These are phyloP conservation scores for Drosophila incognita DNA, from an alignment of 2,888 invertebrate species.

Conservation along the genomic window DNA sequence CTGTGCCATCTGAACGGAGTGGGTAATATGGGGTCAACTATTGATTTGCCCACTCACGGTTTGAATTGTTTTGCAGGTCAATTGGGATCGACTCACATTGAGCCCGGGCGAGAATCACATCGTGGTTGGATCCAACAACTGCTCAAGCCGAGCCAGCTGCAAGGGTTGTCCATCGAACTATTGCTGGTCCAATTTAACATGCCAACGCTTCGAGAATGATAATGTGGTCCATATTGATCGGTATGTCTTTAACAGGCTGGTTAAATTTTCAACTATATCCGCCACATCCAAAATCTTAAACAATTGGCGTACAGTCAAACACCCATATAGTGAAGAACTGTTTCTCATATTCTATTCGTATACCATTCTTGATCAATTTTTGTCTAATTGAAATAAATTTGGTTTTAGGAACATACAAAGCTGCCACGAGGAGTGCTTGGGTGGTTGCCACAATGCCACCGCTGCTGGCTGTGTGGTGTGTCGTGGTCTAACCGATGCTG, in stretches of 20 bases:
- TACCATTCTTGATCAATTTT: neutral
- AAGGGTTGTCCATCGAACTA: constrained; percentile 74
- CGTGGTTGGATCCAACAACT: constrained; percentile 50
- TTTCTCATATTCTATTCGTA: neutral
- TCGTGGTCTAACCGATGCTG: constrained; percentile 86
- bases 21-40: constrained; percentile 16
- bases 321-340: neutral
- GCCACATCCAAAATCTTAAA: neutral
- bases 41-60: neutral
- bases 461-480: constrained; percentile 89
- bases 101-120: constrained; percentile 77
- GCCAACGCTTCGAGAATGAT: constrained; percentile 82
- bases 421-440: constrained; percentile 92
- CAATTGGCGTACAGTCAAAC: neutral
- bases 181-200: constrained; percentile 82
- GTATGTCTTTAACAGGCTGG: constrained; percentile 49
- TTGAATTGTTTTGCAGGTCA: constrained; percentile 65
- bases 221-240: constrained; percentile 66
- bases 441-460: constrained; percentile 88
- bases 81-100: constrained; percentile 81
- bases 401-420: constrained; percentile 53
- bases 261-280: neutral
- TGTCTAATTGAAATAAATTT: neutral
- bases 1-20: constrained; percentile 90
- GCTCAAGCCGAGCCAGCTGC: constrained; percentile 65